These are phyloP conservation scores for Standfussiana lucernea DNA, from an alignment of 2,888 invertebrate species.

Conservation along the genomic window DNA sequence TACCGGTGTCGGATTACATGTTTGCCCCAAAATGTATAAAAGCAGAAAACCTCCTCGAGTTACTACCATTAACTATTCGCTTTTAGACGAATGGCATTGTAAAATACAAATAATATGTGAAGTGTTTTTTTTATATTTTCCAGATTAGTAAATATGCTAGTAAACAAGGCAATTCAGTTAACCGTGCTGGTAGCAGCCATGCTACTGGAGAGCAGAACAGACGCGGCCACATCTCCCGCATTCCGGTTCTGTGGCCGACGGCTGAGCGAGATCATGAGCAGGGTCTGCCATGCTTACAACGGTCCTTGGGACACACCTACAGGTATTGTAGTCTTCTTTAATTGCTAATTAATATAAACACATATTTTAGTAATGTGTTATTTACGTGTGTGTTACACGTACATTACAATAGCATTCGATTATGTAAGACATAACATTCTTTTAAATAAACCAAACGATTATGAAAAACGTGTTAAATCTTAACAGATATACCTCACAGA, in stretches of 20 bases:
- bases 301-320: constrained; percentile 88
- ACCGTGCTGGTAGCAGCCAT: constrained; percentile 77
- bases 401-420: constrained; percentile 4
- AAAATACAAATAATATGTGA: constrained; percentile 27
- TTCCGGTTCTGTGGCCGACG: constrained; percentile 85
- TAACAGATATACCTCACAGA: background rate
- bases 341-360: background rate
- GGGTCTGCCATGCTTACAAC: constrained; percentile 86
- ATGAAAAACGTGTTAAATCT: background rate
- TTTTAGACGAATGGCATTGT: constrained; percentile 20
- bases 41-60: constrained; percentile 81
- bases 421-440: background rate
- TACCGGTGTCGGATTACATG: constrained; percentile 83
- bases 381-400: constrained; percentile 8
- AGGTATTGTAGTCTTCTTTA: constrained; percentile 69
- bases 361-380: background rate
- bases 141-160: constrained; percentile 77
- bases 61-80: constrained; percentile 77
- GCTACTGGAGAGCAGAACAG: constrained; percentile 76
- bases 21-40: constrained; percentile 87
- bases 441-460: background rate
- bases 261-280: constrained; percentile 86
- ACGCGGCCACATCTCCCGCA: constrained; percentile 78
- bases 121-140: constrained; percentile 27
- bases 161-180: constrained; percentile 79